Evolutionary conservation across 1,140 invertebrate species (phyloP).

Genomic region (Trichonephila clavipes): DNA sequence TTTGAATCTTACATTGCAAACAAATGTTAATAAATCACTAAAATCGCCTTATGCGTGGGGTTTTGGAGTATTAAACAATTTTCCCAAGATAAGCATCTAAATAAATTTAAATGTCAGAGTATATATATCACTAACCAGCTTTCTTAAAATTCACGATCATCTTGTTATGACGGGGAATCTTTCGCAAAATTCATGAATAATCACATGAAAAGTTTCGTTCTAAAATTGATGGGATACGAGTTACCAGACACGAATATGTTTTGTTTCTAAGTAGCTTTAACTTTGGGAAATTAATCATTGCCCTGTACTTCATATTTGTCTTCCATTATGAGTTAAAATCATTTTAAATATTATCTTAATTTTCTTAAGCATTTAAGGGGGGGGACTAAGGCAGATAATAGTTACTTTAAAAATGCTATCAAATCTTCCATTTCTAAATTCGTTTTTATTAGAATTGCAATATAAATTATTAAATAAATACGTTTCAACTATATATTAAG

Average conservation of each 20-base stretch:
- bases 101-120: background rate
- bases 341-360: background rate
- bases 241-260: background rate
- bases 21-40: too few relatives aligned
- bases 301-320: background rate
- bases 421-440: too few relatives aligned
- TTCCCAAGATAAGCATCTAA: background rate
- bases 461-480: too few relatives aligned
- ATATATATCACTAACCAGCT: background rate
- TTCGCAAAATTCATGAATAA: background rate
- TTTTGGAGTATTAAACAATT: background rate
- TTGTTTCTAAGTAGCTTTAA: background rate
- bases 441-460: too few relatives aligned
- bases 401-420: too few relatives aligned
- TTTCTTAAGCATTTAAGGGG: too few relatives aligned
- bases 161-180: background rate
- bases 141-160: background rate
- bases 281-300: slow-evolving; percentile 20
- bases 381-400: too few relatives aligned
- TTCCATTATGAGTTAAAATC: background rate
- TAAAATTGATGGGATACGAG: background rate
- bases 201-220: background rate
- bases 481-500: too few relatives aligned
- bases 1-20: too few relatives aligned
- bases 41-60: too few relatives aligned